Base-by-base conservation (phyloP, 2,797 vertebrate genomes). In the Staurois parvus region DNA sequence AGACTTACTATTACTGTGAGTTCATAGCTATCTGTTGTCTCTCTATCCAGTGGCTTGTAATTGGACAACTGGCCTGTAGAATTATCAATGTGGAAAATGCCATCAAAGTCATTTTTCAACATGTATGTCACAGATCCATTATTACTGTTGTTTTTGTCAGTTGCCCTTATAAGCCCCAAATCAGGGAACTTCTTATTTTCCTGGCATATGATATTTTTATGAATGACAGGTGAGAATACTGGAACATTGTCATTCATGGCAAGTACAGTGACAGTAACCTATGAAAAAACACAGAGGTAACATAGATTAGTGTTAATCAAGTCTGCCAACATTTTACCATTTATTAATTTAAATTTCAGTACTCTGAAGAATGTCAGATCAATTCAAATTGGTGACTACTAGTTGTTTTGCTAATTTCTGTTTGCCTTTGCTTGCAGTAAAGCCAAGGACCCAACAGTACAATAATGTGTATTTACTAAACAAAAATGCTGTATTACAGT, bases 251-350 rank as follows among this genome's bases (percentile, higher is more conserved):
- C 92, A 29, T 93, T 93, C 28, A 85, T 13, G 13, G 96, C 92
- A 83, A 88, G 85, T 72, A 96, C 91, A 70, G 84, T 91, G 84
- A 96, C 89, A 13, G 88, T 91, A 82, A 95, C 93, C 96, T 96
- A 84, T 11, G 21, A 24, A 45, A 29, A n/a, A 76, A 62, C 15
- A 62, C 0, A 72, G n/a, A 7, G 11, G 17, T 45, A 12, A 15
- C 48, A 52, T 6, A 19, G 13, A 52, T 52, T 13, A 52, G 4
- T 52, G 15, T 4, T 52, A 12, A 45, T 45, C 42, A 45, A 45
- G 7, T 34, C 34, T 34, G 34, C 34, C 40, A 42, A 11, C 40
- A 42, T 9, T 42, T 42, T 42, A 42, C 40, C 1, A 42, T 42
- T 42, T 42, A 42, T 42, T 42, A 42, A 5, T 42, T 42, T 42